A percentile compares a stretch with the other conserved stretches of the same genome.
Conservation (phyloP, 2,888 invertebrate genomes). For the Ptilodon capucinus region DNA sequence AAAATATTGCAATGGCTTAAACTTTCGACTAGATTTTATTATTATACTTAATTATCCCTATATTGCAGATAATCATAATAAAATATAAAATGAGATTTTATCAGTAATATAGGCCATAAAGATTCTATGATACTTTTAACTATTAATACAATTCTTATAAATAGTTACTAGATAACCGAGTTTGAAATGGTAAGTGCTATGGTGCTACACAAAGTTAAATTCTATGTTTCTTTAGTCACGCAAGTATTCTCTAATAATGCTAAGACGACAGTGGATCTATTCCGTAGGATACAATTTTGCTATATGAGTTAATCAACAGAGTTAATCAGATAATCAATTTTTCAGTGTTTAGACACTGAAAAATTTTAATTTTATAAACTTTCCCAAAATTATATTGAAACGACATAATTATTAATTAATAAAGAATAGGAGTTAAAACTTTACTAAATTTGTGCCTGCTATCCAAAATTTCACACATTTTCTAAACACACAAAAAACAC, state of each 20-base stretch:
- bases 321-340: no score
- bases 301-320: no score
- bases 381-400: not conserved
- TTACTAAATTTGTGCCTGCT: not conserved
- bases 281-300: no score
- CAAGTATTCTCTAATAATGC: not conserved
- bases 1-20: constrained; percentile 80
- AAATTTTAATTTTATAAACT: not conserved
- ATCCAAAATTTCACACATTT: no score
- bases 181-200: constrained; percentile 27
- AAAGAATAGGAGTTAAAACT: not conserved
- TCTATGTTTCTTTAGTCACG: not conserved
- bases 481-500: constrained; percentile 20
- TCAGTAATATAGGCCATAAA: constrained; percentile 22
- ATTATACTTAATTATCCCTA: constrained; percentile 70
- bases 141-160: constrained; percentile 18
- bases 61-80: constrained; percentile 52
- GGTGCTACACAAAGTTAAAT: not conserved
- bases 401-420: no score
- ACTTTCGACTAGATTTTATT: constrained; percentile 80
- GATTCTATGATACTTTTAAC: constrained; percentile 22
- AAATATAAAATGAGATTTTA: constrained; percentile 24
- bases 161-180: constrained; percentile 17
- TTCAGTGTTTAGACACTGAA: no score
- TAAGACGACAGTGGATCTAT: no score